These are phyloP conservation scores for Cynopterus brachyotis DNA, from an alignment of 2,113 vertebrate species.

Conservation along the genomic window DNA sequence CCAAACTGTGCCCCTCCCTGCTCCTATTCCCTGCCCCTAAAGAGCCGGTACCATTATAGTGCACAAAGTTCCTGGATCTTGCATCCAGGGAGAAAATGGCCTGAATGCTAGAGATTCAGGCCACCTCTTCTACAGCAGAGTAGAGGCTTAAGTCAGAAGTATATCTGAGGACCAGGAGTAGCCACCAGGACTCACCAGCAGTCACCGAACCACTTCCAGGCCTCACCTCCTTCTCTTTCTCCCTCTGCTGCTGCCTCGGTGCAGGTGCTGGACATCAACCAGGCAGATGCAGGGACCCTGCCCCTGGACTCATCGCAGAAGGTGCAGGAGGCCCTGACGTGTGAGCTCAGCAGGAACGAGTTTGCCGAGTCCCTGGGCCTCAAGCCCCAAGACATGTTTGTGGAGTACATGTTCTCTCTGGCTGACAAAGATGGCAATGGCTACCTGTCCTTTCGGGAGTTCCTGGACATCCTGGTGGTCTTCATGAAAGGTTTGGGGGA, in stretches of 20 bases:
- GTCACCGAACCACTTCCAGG: not conserved
- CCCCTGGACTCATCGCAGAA: slow-evolving; percentile 83
- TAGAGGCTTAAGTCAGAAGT: not conserved
- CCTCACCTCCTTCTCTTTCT: not conserved
- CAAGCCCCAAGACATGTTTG: slow-evolving; percentile 92
- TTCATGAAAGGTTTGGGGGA: slow-evolving; percentile 95
- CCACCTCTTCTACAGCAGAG: not conserved
- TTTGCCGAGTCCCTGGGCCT: slow-evolving; percentile 93
- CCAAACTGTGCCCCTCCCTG: not conserved
- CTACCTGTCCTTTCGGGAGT: slow-evolving; percentile 96
- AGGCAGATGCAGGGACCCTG: slow-evolving; percentile 86
- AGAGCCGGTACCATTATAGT: not conserved
- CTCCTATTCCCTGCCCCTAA: not conserved
- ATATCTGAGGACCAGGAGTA: not conserved
- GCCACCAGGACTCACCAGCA: not conserved
- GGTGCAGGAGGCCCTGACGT: slow-evolving; percentile 89
- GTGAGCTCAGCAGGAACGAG: slow-evolving; percentile 93
- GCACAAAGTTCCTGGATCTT: not conserved
- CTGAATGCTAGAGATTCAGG: not conserved
- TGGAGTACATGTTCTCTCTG: slow-evolving; percentile 96
- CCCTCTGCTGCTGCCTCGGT: not conserved
- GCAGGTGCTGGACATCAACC: slow-evolving; percentile 93
- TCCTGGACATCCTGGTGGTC: slow-evolving; percentile 94
- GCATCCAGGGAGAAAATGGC: not conserved
- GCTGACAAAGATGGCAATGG: slow-evolving; percentile 97